A percentile compares a stretch with the other conserved stretches of the same genome.
Evolutionary conservation across 2,113 vertebrate genomes (phyloP).

Genomic region (Regulus satrapa): DNA sequence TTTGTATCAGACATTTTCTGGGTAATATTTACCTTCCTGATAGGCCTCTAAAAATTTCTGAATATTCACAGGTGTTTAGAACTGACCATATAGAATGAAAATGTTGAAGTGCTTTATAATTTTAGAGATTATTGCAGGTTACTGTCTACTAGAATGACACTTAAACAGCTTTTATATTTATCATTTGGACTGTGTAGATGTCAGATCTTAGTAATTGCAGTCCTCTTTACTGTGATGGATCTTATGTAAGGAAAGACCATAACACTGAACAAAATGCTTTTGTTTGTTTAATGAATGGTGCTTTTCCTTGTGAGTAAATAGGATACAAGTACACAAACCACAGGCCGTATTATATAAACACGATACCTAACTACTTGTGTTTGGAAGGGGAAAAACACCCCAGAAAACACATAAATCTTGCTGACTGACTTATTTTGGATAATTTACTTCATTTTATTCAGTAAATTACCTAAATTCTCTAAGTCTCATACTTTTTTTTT

Average conservation of each 20-base stretch:
- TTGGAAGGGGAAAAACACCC: background rate
- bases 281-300: background rate
- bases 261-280: background rate
- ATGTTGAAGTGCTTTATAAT: background rate
- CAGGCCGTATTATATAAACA: background rate
- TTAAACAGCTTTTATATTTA: background rate
- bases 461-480: background rate
- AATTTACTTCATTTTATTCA: background rate
- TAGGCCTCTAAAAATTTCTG: background rate
- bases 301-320: background rate
- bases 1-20: background rate
- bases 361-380: background rate
- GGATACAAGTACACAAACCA: background rate
- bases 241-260: background rate
- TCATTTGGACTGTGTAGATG: background rate
- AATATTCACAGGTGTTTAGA: background rate
- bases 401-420: background rate
- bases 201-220: background rate
- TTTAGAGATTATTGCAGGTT: background rate
- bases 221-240: conserved; percentile 13
- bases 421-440: background rate
- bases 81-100: background rate
- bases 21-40: background rate
- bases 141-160: background rate
- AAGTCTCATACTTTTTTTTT: background rate